A percentile compares a stretch with the other conserved stretches of the same genome.
Conservation (phyloP, 2,113 vertebrate genomes). For the Spea multiplicata region DNA sequence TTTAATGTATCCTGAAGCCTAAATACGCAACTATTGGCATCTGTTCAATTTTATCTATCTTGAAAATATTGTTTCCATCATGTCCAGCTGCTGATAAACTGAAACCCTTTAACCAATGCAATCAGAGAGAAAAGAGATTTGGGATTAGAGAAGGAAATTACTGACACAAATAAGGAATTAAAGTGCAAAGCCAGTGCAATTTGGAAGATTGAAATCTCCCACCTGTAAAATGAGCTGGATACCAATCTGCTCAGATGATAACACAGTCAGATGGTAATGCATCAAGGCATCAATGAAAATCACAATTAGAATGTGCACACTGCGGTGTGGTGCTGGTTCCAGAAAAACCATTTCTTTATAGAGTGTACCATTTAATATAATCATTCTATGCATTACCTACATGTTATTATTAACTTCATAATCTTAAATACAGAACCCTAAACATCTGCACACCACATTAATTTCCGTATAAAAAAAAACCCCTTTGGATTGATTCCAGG, state of each 20-base stretch:
- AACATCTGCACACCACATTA: conserved; percentile 4
- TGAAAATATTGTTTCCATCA: conserved; percentile 49
- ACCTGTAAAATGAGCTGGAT: conserved; percentile 50
- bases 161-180: conserved; percentile 63
- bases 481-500: conserved; percentile 9
- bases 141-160: conserved; percentile 65
- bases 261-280: conserved; percentile 34
- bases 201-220: conserved; percentile 56
- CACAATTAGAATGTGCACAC: conserved; percentile 18
- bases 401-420: conserved; percentile 6
- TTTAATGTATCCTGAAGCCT: neutral
- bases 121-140: conserved; percentile 52
- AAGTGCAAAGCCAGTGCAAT: conserved; percentile 61
- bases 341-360: neutral
- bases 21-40: conserved; percentile 51
- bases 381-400: conserved; percentile 10
- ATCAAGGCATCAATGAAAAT: conserved; percentile 33
- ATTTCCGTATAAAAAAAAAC: conserved; percentile 16
- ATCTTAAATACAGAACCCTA: neutral
- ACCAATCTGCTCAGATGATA: conserved; percentile 32
- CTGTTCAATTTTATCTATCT: conserved; percentile 49
- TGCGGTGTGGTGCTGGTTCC: neutral
- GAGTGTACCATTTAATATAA: conserved; percentile 12
- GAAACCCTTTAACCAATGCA: conserved; percentile 53
- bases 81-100: conserved; percentile 51